phyloP scores from a whole-genome alignment of 2,113 vertebrate genomes.

The Hemibagrus wyckioides region DNA sequence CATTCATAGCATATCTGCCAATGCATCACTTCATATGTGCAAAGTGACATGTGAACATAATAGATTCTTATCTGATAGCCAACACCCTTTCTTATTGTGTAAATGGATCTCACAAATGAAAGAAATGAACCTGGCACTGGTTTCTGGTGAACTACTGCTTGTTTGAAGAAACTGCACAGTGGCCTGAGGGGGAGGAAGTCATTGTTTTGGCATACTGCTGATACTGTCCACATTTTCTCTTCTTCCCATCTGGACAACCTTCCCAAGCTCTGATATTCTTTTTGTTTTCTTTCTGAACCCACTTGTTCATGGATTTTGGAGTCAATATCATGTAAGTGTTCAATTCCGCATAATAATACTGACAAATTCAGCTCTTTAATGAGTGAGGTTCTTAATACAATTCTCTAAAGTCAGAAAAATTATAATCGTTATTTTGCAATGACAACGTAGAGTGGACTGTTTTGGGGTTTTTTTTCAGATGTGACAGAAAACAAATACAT shows the following conservation, averaged over 20 bases:
- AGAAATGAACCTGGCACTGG: neutral
- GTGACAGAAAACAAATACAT: neutral
- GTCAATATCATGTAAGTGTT: neutral
- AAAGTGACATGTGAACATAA: neutral
- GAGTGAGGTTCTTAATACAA: neutral
- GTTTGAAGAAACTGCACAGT: conserved; percentile 4
- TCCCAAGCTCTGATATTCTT: neutral
- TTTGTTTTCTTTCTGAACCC: neutral
- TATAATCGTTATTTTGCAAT: neutral
- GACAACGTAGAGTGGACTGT: neutral
- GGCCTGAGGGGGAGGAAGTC: conserved; percentile 12
- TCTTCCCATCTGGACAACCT: conserved; percentile 12
- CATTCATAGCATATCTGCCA: neutral
- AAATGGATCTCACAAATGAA: neutral
- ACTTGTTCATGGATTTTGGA: neutral
- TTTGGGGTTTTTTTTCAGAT: neutral
- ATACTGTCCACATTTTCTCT: conserved; percentile 6
- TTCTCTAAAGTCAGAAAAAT: neutral
- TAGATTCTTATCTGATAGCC: neutral
- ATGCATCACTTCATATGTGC: neutral
- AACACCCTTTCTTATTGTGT: neutral
- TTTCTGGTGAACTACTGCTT: neutral
- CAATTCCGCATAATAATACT: neutral
- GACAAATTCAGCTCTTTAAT: neutral
- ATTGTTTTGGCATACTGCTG: conserved; percentile 7